Evolutionary conservation across 1,140 invertebrate genomes (phyloP), one percentile per base, ranked within the genome.

Genomic region (Orchestia grillus): DNA sequence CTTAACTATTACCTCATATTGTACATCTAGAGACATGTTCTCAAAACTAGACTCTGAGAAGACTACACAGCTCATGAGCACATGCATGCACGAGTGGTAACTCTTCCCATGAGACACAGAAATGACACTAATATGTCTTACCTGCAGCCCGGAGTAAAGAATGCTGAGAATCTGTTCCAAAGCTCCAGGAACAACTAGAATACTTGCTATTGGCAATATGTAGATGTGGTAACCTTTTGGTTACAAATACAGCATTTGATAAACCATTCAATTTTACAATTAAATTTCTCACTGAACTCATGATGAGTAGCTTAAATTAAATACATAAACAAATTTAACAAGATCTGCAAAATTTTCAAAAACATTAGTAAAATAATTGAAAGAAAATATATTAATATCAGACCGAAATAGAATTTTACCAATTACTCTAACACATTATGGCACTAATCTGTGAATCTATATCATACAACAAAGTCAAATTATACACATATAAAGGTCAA

Each of bases 261-360:
- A 90, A 44, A 44, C 88, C 88, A 90, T 90, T 90, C 15, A 90
- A 44, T 1, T 28, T 90, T 41, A 90, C 42, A 42, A 42, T 42
- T 41, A 90, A 90, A 44, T 90, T 90, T 90, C 88, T 90, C 88
- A 90, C n/a, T 8, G 88, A 90, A 90, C 41, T 90, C 88, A 90
- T 90, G 88, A 90, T 90, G 88, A 90, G 36, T 43, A 42, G 8
- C 43, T 90, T 90, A 44, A 90, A 90, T 90, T 90, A 42, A 8
- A 90, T 42, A 90, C 36, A 90, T 42, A 90, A 90, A 41, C 11
- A 42, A 90, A 42, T 42, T 41, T 36, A 87, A 87, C 41, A 90
- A 90, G 3, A 42, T 42, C 62, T 77, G 11, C 62, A 77, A 77
- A 77, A 8, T 36, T 77, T 77, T 77, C 62, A 77, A n/a, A 3